Base-by-base conservation (phyloP, 2,797 vertebrate species). In the Morus bassanus region DNA sequence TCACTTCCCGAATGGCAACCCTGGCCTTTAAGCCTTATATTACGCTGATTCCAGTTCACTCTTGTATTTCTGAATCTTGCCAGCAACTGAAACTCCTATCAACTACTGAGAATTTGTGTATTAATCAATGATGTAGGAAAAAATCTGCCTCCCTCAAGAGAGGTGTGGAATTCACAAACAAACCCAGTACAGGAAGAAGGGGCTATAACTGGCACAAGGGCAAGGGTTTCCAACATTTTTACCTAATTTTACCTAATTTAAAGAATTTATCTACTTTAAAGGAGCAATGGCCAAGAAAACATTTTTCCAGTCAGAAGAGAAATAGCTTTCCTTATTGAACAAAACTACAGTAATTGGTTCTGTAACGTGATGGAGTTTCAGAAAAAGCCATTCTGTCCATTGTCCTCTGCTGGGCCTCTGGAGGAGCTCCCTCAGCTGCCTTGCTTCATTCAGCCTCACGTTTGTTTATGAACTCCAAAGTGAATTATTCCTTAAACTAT, bases 351-450 rank as follows among this genome's bases (percentile, higher is more conserved):
- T 27, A 63, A 53, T 37, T 69, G 1, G n/a, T 27, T 51, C 27
- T 67, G 46, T n/a, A 78, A 85, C 0, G 0, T 41, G 61, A 79
- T 4, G 0, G 0, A 69, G 41, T 28, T 61, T 51, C 54, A 83
- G 67, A 56, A 75, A 72, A 72, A 76, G n/a, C 5, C 2, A 0
- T 33, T 74, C 72, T 46, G 28, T 7, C 43, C 81, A 41, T 35
- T 5, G 2, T 68, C 10, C 24, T 77, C 76, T 69, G 46, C 63
- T n/a, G 37, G 2, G 11, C 11, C 41, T 28, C 63, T 39, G 27
- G 41, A 73, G 54, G 82, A 93, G n/a, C 28, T 56, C 41, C 37
- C 21, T 83, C 63, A 35, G 41, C 25, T 73, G 41, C 64, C 86
- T 73, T 85, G 33, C 50, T 85, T 68, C 57, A 56, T 22, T 84